Base-by-base conservation (phyloP, 2,797 vertebrate genomes). In the Gadopsis marmoratus region DNA sequence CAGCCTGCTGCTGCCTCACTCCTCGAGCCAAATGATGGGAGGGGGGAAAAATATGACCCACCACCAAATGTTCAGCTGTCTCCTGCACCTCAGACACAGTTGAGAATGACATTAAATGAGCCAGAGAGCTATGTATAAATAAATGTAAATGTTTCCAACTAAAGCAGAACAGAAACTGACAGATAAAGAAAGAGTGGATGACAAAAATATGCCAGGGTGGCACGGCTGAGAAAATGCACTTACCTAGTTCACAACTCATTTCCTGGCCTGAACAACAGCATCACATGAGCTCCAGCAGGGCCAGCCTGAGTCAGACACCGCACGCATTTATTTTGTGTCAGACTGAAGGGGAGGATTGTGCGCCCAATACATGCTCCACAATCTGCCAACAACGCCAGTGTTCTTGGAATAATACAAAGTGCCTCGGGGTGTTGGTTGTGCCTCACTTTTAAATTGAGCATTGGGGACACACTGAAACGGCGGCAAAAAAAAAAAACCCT, bases 401-500 rank as follows among this genome's bases (percentile, higher is more conserved):
- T 69, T 67, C 45, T 64, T 59, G 69, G 79, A 84, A 86, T 71
- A 71, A 78, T 62, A 63, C n/a, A 73, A 78, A 86, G 60, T 50
- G 76, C 79, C 76, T 37, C 4, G 1, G 68, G 84, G 62, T 69
- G 71, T 70, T 81, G 74, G 68, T 71, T 63, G 77, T 26, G 71
- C 74, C 67, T 79, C 68, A 5, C 26, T 75, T 67, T 81, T 73
- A 62, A 82, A 86, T 41, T 81, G 82, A 85, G 60, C 78, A 74
- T 56, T 59, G 62, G 83, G 71, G 81, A 80, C 63, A 64, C 50
- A 45, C 8, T 63, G 48, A 63, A 64, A 77, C 1, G 14, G 68
- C 33, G 37, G 59, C 51, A 41, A 23, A 4, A 4, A n/a, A 54
- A 41, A 23, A 4, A 4, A n/a, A 54, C 47, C 51, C 54, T 60